Base-by-base conservation (phyloP, 2,888 invertebrate species). In the Physocephala rufipes region DNA sequence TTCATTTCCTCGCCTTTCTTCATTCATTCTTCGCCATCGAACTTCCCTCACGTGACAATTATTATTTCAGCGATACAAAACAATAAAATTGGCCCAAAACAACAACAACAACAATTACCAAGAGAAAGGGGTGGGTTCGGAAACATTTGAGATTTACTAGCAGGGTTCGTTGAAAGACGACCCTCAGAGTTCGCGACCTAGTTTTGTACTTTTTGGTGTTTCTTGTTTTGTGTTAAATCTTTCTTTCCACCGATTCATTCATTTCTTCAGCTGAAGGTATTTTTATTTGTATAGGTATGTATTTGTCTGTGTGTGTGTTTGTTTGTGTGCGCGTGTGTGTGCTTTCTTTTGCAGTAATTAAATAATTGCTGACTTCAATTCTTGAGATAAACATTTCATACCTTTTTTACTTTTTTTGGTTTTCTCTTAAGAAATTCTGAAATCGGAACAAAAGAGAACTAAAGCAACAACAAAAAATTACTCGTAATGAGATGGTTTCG, bases 341-440 rank as follows among this genome's bases (percentile, higher is more conserved):
- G 13, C 4, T 2, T 4, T 9, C 19, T 19, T 24, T 21, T 19
- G 19, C 21, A 55, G 53, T 21, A 55, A 55, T 55, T 2, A 55
- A 21, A 21, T 55, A 55, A 55, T 24, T 55, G 53, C 53, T 55
- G 53, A 55, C 53, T 55, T 55, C 12, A n/a, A 55, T 55, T 3
- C 53, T 55, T 19, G 49, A 49, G 49, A 0, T 36, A 36, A 36
- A 36, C 36, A 36, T 36, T 36, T 36, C 9, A 36, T 36, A 9
- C 36, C 36, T 36, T 36, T 36, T 36, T 9, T 36, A 9, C 36
- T 45, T 45, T 45, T 45, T 12, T 45, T 45, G 9, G 45, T 15
- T 45, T 45, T 45, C 45, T 45, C 45, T 45, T 45, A 45, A 15
- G 9, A 45, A 45, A 45, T 45, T 45, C 45, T 45, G 9, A 45